A percentile compares a stretch with the other conserved stretches of the same genome.
Evolutionary conservation across 2,888 invertebrate genomes (phyloP).

Genomic region (Neuroscelio doddi): DNA sequence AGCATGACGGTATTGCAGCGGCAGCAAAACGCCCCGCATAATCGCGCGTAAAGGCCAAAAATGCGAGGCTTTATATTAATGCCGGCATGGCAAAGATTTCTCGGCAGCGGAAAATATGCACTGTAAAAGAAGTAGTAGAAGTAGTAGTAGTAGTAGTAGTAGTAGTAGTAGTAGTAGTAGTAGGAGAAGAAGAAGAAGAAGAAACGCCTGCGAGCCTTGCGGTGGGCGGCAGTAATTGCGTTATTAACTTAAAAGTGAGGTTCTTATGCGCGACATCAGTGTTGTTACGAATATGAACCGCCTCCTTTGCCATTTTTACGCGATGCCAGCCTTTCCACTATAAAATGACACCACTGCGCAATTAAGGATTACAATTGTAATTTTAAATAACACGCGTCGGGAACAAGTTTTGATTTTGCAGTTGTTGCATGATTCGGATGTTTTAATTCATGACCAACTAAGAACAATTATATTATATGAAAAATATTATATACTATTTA

Average conservation of each 20-base stretch:
- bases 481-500: no score
- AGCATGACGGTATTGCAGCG: constrained; percentile 12
- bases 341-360: constrained; percentile 29
- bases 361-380: constrained; percentile 36
- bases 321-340: not conserved
- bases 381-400: constrained; percentile 26
- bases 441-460: no score
- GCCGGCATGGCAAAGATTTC: constrained; percentile 32
- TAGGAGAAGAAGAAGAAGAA: no score
- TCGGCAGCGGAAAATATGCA: constrained; percentile 23
- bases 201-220: constrained; percentile 43
- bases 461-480: no score
- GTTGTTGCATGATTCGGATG: no score
- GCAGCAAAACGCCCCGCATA: constrained; percentile 16
- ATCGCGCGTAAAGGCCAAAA: constrained; percentile 36
- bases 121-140: no score
- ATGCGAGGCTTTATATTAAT: constrained; percentile 36
- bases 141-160: no score
- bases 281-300: no score
- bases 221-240: constrained; percentile 61
- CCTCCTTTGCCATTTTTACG: no score
- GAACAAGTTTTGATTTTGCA: no score
- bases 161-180: no score
- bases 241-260: constrained; percentile 64
- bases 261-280: constrained; percentile 54